Evolutionary conservation across 2,113 vertebrate species (phyloP).

Genomic region (Platanista minor): DNA sequence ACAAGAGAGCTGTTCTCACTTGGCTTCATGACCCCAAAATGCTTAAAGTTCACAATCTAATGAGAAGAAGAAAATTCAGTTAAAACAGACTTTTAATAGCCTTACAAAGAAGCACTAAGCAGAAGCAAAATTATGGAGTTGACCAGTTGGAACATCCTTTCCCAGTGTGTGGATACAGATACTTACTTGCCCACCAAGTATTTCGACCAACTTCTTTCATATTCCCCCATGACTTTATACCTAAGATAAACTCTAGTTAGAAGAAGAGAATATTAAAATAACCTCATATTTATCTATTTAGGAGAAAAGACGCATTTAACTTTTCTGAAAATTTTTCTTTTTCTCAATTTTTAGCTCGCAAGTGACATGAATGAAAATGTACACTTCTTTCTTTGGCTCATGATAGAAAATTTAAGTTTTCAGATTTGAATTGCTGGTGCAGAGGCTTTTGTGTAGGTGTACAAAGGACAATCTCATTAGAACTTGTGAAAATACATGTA

Average conservation of each 20-base stretch:
- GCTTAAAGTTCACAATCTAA: not conserved
- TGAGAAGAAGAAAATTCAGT: not conserved
- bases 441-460: not conserved
- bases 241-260: not conserved
- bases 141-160: not conserved
- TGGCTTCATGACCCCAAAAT: rapidly evolving
- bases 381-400: not conserved
- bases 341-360: not conserved
- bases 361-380: not conserved
- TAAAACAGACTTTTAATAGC: not conserved
- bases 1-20: not conserved
- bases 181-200: not conserved
- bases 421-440: not conserved
- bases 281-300: not conserved
- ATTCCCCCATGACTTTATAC: not conserved
- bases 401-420: not conserved
- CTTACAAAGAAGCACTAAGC: not conserved
- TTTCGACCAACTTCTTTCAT: not conserved
- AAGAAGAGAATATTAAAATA: not conserved
- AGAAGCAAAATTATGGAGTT: not conserved
- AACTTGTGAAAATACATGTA: not conserved
- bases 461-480: not conserved
- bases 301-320: not conserved
- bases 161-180: too few species aligned
- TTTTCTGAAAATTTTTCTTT: not conserved